Base-by-base conservation (phyloP, 1,140 invertebrate species). In the Lycorma delicatula region DNA sequence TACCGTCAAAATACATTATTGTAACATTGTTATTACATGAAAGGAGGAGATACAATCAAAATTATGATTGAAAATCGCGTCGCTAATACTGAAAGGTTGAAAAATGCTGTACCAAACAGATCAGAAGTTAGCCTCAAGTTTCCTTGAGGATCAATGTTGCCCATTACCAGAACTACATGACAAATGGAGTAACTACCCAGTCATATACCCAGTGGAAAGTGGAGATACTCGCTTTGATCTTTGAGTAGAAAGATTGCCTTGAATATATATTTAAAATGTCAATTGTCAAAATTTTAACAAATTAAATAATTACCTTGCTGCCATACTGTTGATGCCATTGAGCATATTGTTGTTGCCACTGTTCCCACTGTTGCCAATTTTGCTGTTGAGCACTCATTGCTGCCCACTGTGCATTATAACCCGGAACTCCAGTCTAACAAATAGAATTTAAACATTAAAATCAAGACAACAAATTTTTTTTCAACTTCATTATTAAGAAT, bases 311-410 rank as follows among this genome's bases (percentile, higher is more conserved):
- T 71, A 88, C 85, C 78, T 87, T 85, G 49, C 86, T 84, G 41
- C 85, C 86, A 71, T 87, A 89, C 66, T 89, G 85, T 44, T 80
- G 79, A 67, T 89, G 87, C 87, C 87, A 91, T 65, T 89, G 86
- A 38, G 85, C 81, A 68, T 87, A 89, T 64, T 89, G 86, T 65
- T 87, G 85, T 67, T 89, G 86, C 84, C 87, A 89, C 60, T 85
- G 84, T 28, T 84, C 79, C 87, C 87, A 90, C 64, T 89, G 86
- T 52, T n/a, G n/a, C n/a, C n/a, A n/a, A n/a, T n/a, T n/a, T n/a
- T n/a, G n/a, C n/a, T n/a, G n/a, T n/a, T n/a, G n/a, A n/a, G n/a
- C n/a, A n/a, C n/a, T n/a, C n/a, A n/a, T n/a, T n/a, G n/a, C n/a
- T n/a, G n/a, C n/a, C n/a, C n/a, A n/a, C n/a, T n/a, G n/a, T n/a